A percentile compares a stretch with the other conserved stretches of the same genome.
These are phyloP conservation scores for Uropetala carovei DNA, from an alignment of 2,888 invertebrate genomes.

Conservation along the genomic window DNA sequence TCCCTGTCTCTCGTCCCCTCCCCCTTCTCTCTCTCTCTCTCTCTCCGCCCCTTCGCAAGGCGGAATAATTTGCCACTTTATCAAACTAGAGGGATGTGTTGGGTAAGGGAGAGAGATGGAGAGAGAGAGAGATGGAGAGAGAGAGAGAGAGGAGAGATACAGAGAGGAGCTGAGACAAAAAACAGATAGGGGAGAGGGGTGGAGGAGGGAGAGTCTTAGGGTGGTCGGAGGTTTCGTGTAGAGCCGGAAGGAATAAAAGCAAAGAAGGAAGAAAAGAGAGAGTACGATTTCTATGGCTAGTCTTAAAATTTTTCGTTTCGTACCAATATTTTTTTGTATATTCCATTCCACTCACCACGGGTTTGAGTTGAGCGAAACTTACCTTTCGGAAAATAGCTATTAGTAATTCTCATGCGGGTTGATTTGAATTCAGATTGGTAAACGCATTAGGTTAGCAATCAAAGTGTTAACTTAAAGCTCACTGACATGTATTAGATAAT, in stretches of 20 bases:
- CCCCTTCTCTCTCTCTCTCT: not conserved
- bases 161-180: conserved; percentile 66
- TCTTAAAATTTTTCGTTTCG: too few relatives aligned
- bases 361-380: too few relatives aligned
- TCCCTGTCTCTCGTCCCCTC: not conserved
- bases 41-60: not conserved
- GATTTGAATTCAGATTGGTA: too few relatives aligned
- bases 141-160: conserved; percentile 7
- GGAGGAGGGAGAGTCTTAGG: not conserved
- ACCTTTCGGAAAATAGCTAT: too few relatives aligned
- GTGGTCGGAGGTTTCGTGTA: not conserved
- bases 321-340: too few relatives aligned
- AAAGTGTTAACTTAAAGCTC: too few relatives aligned
- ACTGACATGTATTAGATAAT: too few relatives aligned
- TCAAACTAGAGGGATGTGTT: conserved; percentile 65
- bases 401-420: too few relatives aligned
- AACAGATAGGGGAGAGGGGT: conserved; percentile 65
- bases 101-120: not conserved
- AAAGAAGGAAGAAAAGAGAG: too few relatives aligned
- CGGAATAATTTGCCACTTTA: conserved; percentile 68
- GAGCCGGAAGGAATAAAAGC: not conserved
- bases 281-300: too few relatives aligned
- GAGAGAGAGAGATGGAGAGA: not conserved
- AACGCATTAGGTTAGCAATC: too few relatives aligned
- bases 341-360: too few relatives aligned